Conservation (phyloP, 2,888 invertebrate species). For the Augochlorella aurata region DNA sequence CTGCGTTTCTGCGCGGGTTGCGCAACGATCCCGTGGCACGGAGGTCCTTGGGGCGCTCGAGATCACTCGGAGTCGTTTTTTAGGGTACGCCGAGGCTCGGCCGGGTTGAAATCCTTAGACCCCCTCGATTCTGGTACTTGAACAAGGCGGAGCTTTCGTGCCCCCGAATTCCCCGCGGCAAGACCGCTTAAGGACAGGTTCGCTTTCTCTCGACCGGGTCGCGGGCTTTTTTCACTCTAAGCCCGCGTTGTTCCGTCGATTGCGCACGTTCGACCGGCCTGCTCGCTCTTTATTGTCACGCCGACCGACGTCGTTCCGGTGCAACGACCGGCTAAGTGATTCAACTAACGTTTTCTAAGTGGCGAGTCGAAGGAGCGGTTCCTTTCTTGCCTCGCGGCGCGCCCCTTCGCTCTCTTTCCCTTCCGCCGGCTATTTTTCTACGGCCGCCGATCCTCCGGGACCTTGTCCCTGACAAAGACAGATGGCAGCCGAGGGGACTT, state of each 20-base stretch:
- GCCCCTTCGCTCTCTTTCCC: conserved; percentile 20
- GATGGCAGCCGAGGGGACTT: conserved; percentile 4
- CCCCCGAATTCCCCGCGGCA: not conserved
- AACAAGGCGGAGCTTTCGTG: not conserved
- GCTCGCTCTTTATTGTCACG: conserved; percentile 60
- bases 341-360: conserved; percentile 64
- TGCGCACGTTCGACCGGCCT: conserved; percentile 62
- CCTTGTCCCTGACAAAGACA: conserved; percentile 35
- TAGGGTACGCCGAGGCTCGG: not conserved
- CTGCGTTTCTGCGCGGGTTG: not conserved
- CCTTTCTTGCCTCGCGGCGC: conserved; percentile 34
- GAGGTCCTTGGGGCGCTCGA: not conserved
- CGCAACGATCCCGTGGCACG: not conserved
- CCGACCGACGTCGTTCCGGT: conserved; percentile 55
- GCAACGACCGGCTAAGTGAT: conserved; percentile 69
- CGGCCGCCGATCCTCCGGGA: conserved; percentile 24
- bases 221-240: conserved; percentile 37
- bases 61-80: not conserved
- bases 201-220: conserved; percentile 65
- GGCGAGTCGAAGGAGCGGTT: conserved; percentile 47
- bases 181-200: not conserved
- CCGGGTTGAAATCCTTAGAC: not conserved
- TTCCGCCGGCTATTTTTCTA: conserved; percentile 25
- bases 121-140: not conserved
- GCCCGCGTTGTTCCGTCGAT: conserved; percentile 49